Evolutionary conservation across 2,888 invertebrate species (phyloP), one percentile per base, ranked within the genome.

Genomic region (Callosobruchus maculatus): DNA sequence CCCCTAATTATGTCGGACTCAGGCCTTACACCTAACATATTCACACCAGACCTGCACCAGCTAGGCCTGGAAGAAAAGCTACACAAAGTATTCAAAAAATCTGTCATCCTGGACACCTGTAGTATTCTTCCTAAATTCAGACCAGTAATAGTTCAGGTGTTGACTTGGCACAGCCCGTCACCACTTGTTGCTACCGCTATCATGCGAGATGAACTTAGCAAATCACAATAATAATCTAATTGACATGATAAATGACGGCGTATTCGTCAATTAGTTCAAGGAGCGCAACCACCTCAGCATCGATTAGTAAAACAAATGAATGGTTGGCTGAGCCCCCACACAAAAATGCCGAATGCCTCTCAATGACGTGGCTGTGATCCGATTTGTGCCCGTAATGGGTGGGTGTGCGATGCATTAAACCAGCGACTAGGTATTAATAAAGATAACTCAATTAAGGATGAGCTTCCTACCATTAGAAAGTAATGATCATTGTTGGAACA

Each of bases 401-500:
- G 66, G 73, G 73, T 69, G 70, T 68, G 21, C 21, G 22, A 73
- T 49, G 49, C 74, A 74, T 72, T 70, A 74, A 68, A 71, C 74
- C 67, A 69, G 69, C 74, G n/a, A n/a, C n/a, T 68, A 22, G 13
- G 21, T 74, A 79, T 81, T 81, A 81, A 80, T 80, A 80, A 80
- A 81, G 79, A 82, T 82, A 81, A 81, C 81, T 81, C 80, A 81
- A 81, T 82, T 81, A 49, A 80, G 79, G 80, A 81, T 81, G 81
- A 80, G 79, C 76, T 73, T 73, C 76, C 74, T 75, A 74, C 74
- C 70, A 78, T 79, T 75, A 76, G 78, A 78, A 76, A 78, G 76
- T 75, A 74, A 76, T 78, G 73, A 76, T 74, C 69, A 75, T 75
- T 75, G 75, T 78, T 74, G 20, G 22, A 21, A 22, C 78, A 75